A percentile compares a stretch with the other conserved stretches of the same genome.
Conservation (phyloP, 1,140 invertebrate genomes). For the Popillia japonica region DNA sequence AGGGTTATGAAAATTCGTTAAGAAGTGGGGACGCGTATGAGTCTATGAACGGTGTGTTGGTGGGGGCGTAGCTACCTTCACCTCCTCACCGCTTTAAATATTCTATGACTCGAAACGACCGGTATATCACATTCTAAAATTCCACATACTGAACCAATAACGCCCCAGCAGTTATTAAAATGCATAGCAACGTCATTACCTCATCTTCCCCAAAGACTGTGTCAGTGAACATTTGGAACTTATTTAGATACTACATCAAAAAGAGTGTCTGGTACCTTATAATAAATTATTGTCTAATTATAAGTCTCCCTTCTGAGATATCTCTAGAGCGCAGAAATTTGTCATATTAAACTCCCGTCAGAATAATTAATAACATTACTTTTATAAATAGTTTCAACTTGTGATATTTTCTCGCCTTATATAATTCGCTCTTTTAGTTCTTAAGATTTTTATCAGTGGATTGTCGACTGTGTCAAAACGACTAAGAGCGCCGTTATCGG, state of each 20-base stretch:
- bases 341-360: constrained; percentile 36
- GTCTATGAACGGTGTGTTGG: no score
- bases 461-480: constrained; percentile 26
- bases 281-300: constrained; percentile 35
- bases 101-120: no score
- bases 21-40: no score
- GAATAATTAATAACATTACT: constrained; percentile 34
- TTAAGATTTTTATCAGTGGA: constrained; percentile 16
- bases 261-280: background rate
- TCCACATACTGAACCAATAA: background rate
- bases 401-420: constrained; percentile 36
- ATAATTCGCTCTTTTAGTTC: constrained; percentile 19
- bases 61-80: no score
- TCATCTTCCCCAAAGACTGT: background rate
- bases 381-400: constrained; percentile 33
- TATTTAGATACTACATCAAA: constrained; percentile 25
- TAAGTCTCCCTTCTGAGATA: constrained; percentile 27
- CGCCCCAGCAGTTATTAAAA: background rate
- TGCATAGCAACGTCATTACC: constrained; percentile 1
- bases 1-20: no score
- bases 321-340: constrained; percentile 7
- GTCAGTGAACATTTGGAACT: constrained; percentile 24
- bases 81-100: no score
- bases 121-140: background rate
- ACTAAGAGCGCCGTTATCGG: constrained; percentile 24